Percentiles rank a stretch among this genome's conserved stretches.
These are phyloP conservation scores for Rhaphigaster nebulosa DNA, from an alignment of 2,888 invertebrate species.

Conservation along the genomic window DNA sequence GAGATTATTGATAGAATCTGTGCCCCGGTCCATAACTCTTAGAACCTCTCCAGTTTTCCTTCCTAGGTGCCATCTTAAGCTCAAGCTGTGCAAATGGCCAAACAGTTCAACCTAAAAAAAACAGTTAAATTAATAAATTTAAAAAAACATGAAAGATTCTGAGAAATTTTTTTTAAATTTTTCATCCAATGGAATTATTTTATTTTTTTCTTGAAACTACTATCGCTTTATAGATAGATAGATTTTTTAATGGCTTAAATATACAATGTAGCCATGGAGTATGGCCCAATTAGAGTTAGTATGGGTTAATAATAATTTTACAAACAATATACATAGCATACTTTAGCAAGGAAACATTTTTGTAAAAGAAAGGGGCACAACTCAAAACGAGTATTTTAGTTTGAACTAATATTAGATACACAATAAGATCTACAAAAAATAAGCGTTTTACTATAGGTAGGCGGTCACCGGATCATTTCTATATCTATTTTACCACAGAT, in stretches of 20 bases:
- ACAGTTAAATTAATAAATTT: background rate
- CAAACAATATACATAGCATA: too few relatives aligned
- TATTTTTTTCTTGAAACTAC: too few relatives aligned
- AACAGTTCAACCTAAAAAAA: constrained; percentile 81
- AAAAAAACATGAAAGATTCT: too few relatives aligned
- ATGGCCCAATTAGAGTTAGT: too few relatives aligned
- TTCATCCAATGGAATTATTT: too few relatives aligned
- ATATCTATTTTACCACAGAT: background rate
- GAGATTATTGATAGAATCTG: constrained; percentile 94
- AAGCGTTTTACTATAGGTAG: background rate
- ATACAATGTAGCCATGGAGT: too few relatives aligned
- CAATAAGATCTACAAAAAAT: background rate
- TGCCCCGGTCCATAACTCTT: constrained; percentile 96
- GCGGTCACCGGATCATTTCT: background rate
- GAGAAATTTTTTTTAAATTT: too few relatives aligned
- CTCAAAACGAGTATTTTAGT: background rate
- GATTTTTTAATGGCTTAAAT: too few relatives aligned
- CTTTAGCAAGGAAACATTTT: too few relatives aligned
- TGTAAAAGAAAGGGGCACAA: background rate
- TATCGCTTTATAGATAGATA: too few relatives aligned
- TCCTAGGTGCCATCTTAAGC: constrained; percentile 93
- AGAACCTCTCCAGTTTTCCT: constrained; percentile 98
- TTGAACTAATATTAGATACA: too few relatives aligned
- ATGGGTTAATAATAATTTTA: too few relatives aligned
- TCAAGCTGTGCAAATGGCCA: constrained; percentile 89